Percentiles rank a stretch among this genome's conserved stretches.
Evolutionary conservation across 2,888 invertebrate species (phyloP).

Genomic region (Urechis unicinctus): DNA sequence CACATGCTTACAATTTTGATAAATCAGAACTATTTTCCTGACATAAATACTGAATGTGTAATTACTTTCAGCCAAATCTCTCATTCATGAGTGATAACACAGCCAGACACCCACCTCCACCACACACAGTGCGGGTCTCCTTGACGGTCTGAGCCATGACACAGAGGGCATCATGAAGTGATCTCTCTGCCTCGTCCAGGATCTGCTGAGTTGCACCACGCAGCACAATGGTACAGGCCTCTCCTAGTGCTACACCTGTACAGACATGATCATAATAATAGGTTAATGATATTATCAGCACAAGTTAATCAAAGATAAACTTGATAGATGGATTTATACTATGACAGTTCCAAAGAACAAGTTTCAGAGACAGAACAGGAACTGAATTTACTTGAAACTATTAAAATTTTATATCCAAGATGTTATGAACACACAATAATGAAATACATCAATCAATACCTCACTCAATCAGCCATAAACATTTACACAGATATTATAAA

Average conservation of each 20-base stretch:
- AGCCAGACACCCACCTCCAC: constrained; percentile 66
- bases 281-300: neutral
- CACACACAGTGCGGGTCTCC: constrained; percentile 83
- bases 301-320: neutral
- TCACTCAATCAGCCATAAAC: neutral
- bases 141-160: constrained; percentile 91
- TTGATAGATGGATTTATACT: too few species aligned
- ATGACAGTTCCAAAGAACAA: too few species aligned
- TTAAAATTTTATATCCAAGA: neutral
- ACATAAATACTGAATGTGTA: neutral
- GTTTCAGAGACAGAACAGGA: too few species aligned
- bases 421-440: neutral
- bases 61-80: neutral
- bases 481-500: neutral
- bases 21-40: neutral
- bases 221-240: constrained; percentile 94
- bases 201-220: constrained; percentile 98
- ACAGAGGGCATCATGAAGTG: constrained; percentile 95
- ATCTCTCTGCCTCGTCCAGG: constrained; percentile 96
- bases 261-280: neutral
- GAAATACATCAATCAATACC: neutral
- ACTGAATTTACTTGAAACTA: too few species aligned
- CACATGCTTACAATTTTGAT: constrained; percentile 1
- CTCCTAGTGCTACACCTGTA: constrained; percentile 76
- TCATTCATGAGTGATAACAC: constrained; percentile 3